phyloP scores from a whole-genome alignment of 2,113 vertebrate species.

The Pyrgilauda ruficollis region DNA sequence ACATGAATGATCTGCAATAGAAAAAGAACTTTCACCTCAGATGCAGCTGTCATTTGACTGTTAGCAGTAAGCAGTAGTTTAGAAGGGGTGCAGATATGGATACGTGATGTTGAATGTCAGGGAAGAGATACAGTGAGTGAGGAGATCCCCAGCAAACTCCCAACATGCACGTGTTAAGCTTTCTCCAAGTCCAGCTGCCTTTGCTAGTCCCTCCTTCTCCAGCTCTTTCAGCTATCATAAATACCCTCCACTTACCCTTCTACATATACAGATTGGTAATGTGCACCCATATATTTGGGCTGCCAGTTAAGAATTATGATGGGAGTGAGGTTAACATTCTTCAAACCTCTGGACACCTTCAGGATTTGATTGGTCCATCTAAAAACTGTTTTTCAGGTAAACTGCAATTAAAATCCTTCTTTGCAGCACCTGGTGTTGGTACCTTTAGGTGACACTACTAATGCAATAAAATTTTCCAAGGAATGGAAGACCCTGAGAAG shows the following conservation, averaged over 20 bases:
- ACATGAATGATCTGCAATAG: neutral
- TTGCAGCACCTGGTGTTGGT: neutral
- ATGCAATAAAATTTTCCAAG: neutral
- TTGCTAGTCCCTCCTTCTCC: neutral
- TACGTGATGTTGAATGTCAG: neutral
- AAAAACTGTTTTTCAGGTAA: neutral
- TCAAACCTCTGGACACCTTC: neutral
- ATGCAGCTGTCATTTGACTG: neutral
- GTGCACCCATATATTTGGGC: neutral
- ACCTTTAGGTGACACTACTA: neutral
- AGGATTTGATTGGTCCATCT: neutral
- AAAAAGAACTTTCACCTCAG: neutral
- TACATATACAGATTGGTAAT: neutral
- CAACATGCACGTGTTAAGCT: neutral
- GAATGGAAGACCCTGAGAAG: neutral
- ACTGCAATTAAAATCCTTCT: neutral
- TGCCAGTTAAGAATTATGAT: neutral
- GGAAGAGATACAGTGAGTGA: neutral
- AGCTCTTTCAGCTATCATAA: neutral
- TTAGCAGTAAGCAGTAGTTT: neutral
- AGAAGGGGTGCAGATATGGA: neutral
- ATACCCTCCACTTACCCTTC: neutral
- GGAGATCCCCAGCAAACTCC: neutral
- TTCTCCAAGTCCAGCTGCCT: neutral
- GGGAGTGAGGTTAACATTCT: fast-evolving